These are phyloP conservation scores for Brachylomia viminalis DNA, from an alignment of 2,888 invertebrate genomes.

Conservation along the genomic window DNA sequence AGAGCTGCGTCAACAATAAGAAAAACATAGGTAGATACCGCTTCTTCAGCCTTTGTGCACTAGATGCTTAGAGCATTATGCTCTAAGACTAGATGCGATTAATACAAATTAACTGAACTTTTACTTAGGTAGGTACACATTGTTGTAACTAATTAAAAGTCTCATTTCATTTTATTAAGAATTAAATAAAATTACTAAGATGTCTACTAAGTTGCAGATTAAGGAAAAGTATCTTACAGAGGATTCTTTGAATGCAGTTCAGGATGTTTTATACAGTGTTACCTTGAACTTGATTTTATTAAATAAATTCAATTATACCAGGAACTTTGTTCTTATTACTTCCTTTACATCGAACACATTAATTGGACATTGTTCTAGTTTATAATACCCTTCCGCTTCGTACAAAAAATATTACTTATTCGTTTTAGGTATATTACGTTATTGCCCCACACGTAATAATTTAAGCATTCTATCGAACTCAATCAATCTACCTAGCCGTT, in stretches of 20 bases:
- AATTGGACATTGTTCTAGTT: conserved; percentile 55
- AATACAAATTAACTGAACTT: not conserved
- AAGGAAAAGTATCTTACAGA: not conserved
- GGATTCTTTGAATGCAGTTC: conserved; percentile 16
- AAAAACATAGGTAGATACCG: not conserved
- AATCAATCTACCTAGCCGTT: too few relatives aligned
- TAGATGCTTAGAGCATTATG: too few relatives aligned
- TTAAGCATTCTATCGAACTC: conserved; percentile 14
- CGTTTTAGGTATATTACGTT: conserved; percentile 8
- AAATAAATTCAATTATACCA: conserved; percentile 63
- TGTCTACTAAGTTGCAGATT: not conserved
- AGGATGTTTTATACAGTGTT: conserved; percentile 27
- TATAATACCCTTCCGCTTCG: conserved; percentile 44
- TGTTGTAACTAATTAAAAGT: not conserved
- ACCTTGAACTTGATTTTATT: conserved; percentile 65
- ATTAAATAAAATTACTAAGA: not conserved
- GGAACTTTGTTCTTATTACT: conserved; percentile 62
- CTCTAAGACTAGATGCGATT: too few relatives aligned
- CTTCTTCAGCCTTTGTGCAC: not conserved
- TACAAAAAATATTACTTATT: conserved; percentile 25
- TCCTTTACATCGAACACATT: conserved; percentile 62
- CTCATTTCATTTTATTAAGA: not conserved
- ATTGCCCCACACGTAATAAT: conserved; percentile 8
- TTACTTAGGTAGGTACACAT: not conserved
- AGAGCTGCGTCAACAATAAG: not conserved